Evolutionary conservation across 2,113 vertebrate species (phyloP).

Genomic region (Hemiscyllium ocellatum): DNA sequence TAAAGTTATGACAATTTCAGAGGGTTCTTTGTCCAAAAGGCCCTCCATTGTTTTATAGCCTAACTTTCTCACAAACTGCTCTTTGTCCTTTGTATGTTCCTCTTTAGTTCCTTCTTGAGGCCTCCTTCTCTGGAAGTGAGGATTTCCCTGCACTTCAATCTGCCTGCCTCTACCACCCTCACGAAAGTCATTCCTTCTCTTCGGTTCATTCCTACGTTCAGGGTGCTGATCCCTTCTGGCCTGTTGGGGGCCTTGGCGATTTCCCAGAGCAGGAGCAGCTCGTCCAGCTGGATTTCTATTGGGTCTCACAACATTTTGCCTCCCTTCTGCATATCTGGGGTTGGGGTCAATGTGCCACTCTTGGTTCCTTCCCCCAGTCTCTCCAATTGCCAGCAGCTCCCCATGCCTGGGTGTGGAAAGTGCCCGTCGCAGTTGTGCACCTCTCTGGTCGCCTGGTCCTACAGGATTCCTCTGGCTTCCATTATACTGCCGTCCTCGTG

Average conservation of each 20-base stretch:
- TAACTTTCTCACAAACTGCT: constrained; percentile 50
- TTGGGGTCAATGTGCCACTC: background rate
- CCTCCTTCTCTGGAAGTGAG: background rate
- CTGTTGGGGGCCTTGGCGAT: background rate
- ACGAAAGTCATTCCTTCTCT: constrained; percentile 12
- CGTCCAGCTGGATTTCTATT: background rate
- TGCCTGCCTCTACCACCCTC: constrained; percentile 5
- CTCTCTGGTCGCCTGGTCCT: background rate
- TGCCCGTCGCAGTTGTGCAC: background rate
- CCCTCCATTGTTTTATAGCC: constrained; percentile 66
- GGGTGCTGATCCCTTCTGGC: background rate
- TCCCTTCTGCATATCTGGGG: background rate
- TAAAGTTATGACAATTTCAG: constrained; percentile 71
- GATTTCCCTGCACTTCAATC: background rate
- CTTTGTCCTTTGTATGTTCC: constrained; percentile 6
- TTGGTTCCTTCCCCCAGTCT: constrained; percentile 18
- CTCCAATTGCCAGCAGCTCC: background rate
- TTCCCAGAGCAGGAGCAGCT: background rate
- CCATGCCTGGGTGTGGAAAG: constrained; percentile 26
- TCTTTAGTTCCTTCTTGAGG: constrained; percentile 17
- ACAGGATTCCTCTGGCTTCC: background rate
- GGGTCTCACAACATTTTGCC: background rate
- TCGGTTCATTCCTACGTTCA: background rate
- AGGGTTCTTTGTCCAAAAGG: constrained; percentile 68
- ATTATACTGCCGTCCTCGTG: background rate